phyloP scores from a whole-genome alignment of 2,888 invertebrate genomes.

The Nephrotoma appendiculata region DNA sequence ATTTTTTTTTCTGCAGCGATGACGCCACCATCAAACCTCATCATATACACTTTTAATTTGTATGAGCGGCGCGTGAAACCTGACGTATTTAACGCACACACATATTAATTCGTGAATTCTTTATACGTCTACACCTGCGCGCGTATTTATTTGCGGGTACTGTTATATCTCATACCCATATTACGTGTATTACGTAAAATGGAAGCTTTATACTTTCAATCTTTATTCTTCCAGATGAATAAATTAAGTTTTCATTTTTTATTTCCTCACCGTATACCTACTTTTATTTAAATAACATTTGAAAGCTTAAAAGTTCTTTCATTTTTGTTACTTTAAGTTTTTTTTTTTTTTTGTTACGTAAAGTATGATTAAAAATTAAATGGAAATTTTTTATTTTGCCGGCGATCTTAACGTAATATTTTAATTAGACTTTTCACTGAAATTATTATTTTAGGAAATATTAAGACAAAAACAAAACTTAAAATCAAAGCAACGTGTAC shows the following conservation, averaged over 20 bases:
- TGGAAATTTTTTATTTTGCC: not conserved
- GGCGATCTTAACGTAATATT: not conserved
- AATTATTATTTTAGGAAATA: not conserved
- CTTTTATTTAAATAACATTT: not conserved
- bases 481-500: not conserved
- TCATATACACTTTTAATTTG: not conserved
- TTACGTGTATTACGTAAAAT: not conserved
- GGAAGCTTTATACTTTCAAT: not conserved
- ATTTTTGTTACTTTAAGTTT: not conserved
- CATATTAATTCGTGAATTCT: not conserved
- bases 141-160: not conserved
- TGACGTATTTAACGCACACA: not conserved
- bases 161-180: not conserved
- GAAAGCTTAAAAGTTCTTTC: not conserved
- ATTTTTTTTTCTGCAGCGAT: not conserved
- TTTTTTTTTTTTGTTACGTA: not conserved
- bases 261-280: not conserved
- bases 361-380: not conserved
- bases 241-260: not conserved
- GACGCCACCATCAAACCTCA: not conserved
- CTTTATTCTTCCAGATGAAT: not conserved
- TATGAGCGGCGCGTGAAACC: too few relatives aligned
- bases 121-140: not conserved
- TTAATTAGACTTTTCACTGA: not conserved
- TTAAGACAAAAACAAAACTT: not conserved